Evolutionary conservation across 2,113 vertebrate genomes (phyloP), one percentile per base, ranked within the genome.

Genomic region (Hippocampus barbouri): DNA sequence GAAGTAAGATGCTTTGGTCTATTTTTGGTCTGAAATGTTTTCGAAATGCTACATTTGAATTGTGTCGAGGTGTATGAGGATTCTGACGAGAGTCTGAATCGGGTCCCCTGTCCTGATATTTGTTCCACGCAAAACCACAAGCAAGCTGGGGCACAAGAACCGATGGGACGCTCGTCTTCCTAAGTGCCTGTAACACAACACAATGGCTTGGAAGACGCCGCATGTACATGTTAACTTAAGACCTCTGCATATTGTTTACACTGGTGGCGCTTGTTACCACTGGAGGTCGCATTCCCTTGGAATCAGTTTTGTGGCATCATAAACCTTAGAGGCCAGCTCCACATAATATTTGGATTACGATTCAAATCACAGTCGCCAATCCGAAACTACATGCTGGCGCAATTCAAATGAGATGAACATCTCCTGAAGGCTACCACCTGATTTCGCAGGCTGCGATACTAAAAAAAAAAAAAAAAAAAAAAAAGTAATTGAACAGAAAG

Each of bases 91-190:
- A 76, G 64, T 61, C 20, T 61, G 66, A 73, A 53, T 43, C n/a
- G 16, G 8, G 0, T 23, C 70, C 25, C 57, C 21, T n/a, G 8
- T 74, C 27, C 57, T 59, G 34, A n/a, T 41, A 16, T 30, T 45
- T 66, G 49, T 77, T 75, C 51, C 47, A 3, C 14, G 66, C 73
- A 25, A 34, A 34, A 34, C 30, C 41, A 12, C 23, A 56, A 38
- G 80, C 5, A 49, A 78, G 34, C 68, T 61, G 71, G 62, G 59
- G 23, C 10, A 2, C 54, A 60, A 66, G 57, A 43, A 69, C 68
- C 70, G 41, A 72, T 70, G 80, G 61, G 71, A 80, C 79, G 72
- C 80, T 54, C 72, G 71, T 76, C 71, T 79, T 49, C 71, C 34
- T 65, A 14, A 83, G 83, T 65, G 63, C 14, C 61, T 64, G 18